These are phyloP conservation scores for Nasonia vitripennis DNA, from an alignment of 1,140 invertebrate species.

Conservation along the genomic window DNA sequence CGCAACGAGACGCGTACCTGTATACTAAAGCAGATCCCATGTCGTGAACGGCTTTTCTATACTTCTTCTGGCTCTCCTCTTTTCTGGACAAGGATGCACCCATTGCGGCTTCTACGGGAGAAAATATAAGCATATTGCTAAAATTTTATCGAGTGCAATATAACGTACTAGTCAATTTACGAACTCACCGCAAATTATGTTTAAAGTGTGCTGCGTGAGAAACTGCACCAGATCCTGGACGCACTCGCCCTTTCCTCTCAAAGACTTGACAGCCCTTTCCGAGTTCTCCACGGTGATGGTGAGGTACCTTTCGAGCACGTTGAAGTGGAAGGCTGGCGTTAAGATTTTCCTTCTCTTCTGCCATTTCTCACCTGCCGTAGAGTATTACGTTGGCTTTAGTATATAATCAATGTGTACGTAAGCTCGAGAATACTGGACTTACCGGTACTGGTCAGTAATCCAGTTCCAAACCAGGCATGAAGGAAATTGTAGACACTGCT, in stretches of 20 bases:
- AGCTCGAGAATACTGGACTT: not conserved
- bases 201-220: slow-evolving; percentile 84
- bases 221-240: slow-evolving; percentile 78
- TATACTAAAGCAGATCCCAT: slow-evolving; percentile 54
- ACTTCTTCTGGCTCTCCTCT: slow-evolving; percentile 74
- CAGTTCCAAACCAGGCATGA: slow-evolving; percentile 80
- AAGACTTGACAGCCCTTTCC: slow-evolving; percentile 51
- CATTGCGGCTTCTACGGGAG: slow-evolving; percentile 83
- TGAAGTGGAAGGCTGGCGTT: slow-evolving; percentile 94
- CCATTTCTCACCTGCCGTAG: slow-evolving; percentile 85
- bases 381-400: too few relatives aligned
- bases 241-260: slow-evolving; percentile 63
- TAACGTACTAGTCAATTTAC: not conserved
- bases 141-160: not conserved
- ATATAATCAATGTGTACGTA: not conserved
- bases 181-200: slow-evolving; percentile 83
- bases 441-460: slow-evolving; percentile 77
- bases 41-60: slow-evolving; percentile 76
- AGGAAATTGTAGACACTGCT: slow-evolving; percentile 76
- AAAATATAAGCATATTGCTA: not conserved
- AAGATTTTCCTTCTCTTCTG: slow-evolving; percentile 85
- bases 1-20: too few relatives aligned
- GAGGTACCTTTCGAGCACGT: slow-evolving; percentile 88
- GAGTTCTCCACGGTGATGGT: slow-evolving; percentile 60
- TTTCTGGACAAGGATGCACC: slow-evolving; percentile 78